These are phyloP conservation scores for Nothocercus nigrocapillus DNA, from an alignment of 2,113 vertebrate genomes.

Conservation along the genomic window DNA sequence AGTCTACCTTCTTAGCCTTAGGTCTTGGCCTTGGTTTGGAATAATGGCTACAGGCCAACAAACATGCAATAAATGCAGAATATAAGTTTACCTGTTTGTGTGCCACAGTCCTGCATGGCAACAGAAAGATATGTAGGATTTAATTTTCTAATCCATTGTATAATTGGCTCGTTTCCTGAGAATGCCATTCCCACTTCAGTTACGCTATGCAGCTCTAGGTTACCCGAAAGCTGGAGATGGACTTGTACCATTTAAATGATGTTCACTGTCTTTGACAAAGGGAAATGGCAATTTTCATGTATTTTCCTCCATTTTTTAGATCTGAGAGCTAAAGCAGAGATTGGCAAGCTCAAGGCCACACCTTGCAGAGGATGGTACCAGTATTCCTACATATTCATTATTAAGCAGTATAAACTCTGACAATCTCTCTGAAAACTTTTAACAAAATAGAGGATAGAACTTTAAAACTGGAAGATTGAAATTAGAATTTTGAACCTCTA, in stretches of 20 bases:
- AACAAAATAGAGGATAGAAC: not conserved
- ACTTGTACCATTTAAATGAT: not conserved
- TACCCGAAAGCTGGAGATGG: not conserved
- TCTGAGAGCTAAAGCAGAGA: not conserved
- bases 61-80: not conserved
- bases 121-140: not conserved
- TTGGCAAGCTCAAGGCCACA: not conserved
- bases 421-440: not conserved
- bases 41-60: not conserved
- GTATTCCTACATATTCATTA: not conserved
- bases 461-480: not conserved
- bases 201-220: not conserved
- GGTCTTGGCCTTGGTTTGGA: not conserved
- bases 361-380: not conserved
- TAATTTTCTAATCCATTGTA: not conserved
- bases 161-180: not conserved
- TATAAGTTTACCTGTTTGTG: not conserved
- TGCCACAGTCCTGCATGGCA: not conserved
- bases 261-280: not conserved
- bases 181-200: not conserved
- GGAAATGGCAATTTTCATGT: not conserved
- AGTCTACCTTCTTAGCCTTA: not conserved
- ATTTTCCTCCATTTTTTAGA: not conserved
- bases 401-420: not conserved
- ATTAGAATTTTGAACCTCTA: not conserved